Base-by-base conservation (phyloP, 2,113 vertebrate species). In the Epinephelus lanceolatus region DNA sequence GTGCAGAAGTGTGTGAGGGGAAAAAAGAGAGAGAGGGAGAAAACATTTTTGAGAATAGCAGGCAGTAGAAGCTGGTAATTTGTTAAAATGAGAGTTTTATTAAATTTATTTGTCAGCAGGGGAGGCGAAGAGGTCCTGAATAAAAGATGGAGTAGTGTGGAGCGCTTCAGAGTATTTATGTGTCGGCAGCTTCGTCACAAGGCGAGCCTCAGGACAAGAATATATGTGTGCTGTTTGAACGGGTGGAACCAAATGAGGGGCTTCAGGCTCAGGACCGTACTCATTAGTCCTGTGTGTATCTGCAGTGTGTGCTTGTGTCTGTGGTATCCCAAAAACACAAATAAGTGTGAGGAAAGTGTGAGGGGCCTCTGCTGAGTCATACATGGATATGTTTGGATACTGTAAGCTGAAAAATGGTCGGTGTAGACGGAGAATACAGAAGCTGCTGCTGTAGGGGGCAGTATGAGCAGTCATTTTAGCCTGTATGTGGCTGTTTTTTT, bases 81-180 rank as follows among this genome's bases (percentile, higher is more conserved):
- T 94, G 88, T 91, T 92, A 85, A 91, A 92, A 93, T 89, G 74
- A 86, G 81, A 88, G 78, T 89, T 91, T 78, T 92, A 91, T 92
- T 90, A 86, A 72, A 90, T 93, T 75, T 93, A 86, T 92, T 91
- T 91, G 88, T 88, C 80, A 79, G 84, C 72, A 70, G 67, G 71
- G 66, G 52, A 86, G 71, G 80, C 51, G 27, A 80, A 76, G 71
- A 88, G 78, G 68, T 82, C 88, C 83, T 93, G 90, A 92, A 94
- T 94, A 92, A 93, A 93, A 93, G 67, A 93, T 92, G 76, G 77
- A n/a, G 47, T 23, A 33, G 76, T 40, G 51, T 78, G 82, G 85
- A 91, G 87, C 59, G 17, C 84, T 80, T 53, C 71, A 45, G 72
- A 81, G 77, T 91, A 88, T 91, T 86, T 82, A 84, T 89, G 90